Evolutionary conservation across 2,113 vertebrate genomes (phyloP), one percentile per base, ranked within the genome.

Genomic region (Bostrychus sinensis): DNA sequence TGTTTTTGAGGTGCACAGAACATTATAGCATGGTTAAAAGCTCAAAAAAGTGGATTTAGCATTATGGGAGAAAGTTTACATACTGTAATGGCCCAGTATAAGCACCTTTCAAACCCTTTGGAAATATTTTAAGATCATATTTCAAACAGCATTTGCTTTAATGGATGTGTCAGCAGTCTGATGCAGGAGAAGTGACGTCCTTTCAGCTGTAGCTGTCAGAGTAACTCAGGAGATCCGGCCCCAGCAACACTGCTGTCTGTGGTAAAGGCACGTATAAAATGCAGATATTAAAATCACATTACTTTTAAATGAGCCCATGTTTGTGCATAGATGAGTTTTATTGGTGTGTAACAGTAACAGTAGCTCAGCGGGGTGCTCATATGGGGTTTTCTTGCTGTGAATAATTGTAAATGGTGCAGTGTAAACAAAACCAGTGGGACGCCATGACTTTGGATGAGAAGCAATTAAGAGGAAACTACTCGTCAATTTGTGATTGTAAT

Each of bases 391-490:
- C 23, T 41, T 37, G 6, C 5, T 23, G 41, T 41, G 19, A 22
- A 39, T 7, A 45, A 62, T 34, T 8, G 11, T 32, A 1, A 78
- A 19, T 41, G 56, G 5, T 17, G 51, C 42, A 42, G 51, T 20
- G 58, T 73, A 77, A 77, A 84, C 74, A 70, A 10, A 66, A 26
- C 6, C 72, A 70, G 62, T 50, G 25, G 71, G 71, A 56, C 7
- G 59, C 54, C 70, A 38, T 6, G 3, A 22, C 8, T 66, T 63
- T 25, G 38, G 20, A 32, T 5, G 12, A 39, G 6, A 37, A 7
- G 2, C 20, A 14, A 25, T 25, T 46, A 32, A 32, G 30, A 32
- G 8, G 30, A 32, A 32, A 32, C 30, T 32, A 32, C 5, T n/a
- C 30, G 8, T 32, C 30, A 5, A 5, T 32, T 32, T 32, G 5